Percentiles rank a stretch among this genome's conserved stretches.
Evolutionary conservation across 2,888 invertebrate species (phyloP).

Genomic region (Escarpia spicata): DNA sequence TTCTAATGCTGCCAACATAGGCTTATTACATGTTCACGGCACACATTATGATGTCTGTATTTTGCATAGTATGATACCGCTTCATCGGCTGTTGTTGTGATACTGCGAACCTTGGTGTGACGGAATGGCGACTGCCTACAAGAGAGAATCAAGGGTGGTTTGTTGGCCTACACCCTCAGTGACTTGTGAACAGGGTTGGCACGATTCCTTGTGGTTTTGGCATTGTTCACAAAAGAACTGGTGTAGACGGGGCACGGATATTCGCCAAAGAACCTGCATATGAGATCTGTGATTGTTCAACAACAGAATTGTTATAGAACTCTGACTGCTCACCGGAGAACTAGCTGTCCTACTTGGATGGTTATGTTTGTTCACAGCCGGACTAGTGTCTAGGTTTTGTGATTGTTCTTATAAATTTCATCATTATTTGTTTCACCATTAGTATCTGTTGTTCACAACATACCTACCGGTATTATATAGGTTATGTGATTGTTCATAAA

Average conservation of each 20-base stretch:
- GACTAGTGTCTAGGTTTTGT: not conserved
- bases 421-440: too few relatives aligned
- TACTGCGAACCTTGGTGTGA: not conserved
- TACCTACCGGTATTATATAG: too few relatives aligned
- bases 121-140: not conserved
- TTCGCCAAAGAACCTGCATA: not conserved
- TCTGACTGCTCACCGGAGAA: too few relatives aligned
- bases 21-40: not conserved
- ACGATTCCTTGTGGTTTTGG: too few relatives aligned
- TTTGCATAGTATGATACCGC: not conserved
- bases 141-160: not conserved
- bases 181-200: not conserved
- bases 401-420: not conserved
- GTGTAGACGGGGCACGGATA: not conserved
- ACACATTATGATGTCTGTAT: too few relatives aligned
- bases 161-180: not conserved
- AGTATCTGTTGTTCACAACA: too few relatives aligned
- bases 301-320: not conserved
- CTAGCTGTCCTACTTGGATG: not conserved
- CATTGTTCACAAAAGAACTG: not conserved
- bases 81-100: not conserved
- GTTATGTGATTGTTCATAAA: not conserved
- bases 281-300: not conserved
- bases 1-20: conserved; percentile 18
- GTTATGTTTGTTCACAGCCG: not conserved